Percentiles rank a stretch among this genome's conserved stretches.
Conservation (phyloP, 2,113 vertebrate species). For the Isichthys henryi region DNA sequence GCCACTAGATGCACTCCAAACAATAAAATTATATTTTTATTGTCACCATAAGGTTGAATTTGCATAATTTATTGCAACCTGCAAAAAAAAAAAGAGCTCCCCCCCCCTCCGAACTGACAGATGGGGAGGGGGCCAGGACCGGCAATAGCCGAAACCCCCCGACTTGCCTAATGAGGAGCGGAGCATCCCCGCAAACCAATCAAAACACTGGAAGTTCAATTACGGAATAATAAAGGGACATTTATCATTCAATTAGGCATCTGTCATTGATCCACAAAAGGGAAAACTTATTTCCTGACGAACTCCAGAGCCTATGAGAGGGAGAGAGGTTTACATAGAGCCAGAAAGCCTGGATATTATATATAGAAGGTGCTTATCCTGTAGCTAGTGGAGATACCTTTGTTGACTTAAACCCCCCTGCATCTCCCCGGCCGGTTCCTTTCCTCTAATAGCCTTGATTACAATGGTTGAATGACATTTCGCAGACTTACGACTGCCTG, state of each 20-base stretch:
- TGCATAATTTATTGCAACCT: constrained; percentile 87
- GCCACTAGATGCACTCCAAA: constrained; percentile 47
- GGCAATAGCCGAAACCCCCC: constrained; percentile 64
- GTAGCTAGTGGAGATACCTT: background rate
- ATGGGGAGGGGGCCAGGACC: constrained; percentile 80
- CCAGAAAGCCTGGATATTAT: background rate
- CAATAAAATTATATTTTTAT: constrained; percentile 55
- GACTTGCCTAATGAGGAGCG: constrained; percentile 66
- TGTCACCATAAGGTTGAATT: constrained; percentile 62
- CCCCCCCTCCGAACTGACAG: constrained; percentile 65
- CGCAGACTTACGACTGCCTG: background rate
- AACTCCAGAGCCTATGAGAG: background rate
- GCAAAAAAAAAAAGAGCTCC: constrained; percentile 16
- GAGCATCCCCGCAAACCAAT: constrained; percentile 73
- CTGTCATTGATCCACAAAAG: constrained; percentile 89
- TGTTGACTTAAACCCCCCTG: background rate
- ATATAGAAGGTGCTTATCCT: background rate
- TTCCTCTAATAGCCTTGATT: constrained; percentile 3
- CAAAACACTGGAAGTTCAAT: constrained; percentile 82
- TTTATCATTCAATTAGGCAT: constrained; percentile 99
- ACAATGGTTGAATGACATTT: background rate
- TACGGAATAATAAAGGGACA: constrained; percentile 96
- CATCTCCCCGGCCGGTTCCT: background rate
- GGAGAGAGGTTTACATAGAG: constrained; percentile 45
- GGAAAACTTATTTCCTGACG: constrained; percentile 74